These are phyloP conservation scores for Oxytorus armatus DNA, from an alignment of 2,888 invertebrate species.

Conservation along the genomic window DNA sequence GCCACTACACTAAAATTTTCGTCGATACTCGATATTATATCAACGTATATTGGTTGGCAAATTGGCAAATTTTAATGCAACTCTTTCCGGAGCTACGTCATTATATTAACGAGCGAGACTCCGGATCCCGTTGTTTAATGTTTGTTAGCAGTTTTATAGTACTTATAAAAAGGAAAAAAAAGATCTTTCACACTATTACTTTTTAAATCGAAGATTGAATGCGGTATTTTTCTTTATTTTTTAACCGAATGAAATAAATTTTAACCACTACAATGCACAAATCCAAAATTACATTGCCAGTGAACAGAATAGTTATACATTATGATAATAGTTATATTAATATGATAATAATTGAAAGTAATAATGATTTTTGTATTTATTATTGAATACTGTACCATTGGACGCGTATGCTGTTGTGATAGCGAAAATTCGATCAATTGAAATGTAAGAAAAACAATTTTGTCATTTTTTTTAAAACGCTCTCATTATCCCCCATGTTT, in stretches of 20 bases:
- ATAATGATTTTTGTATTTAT: conserved; percentile 66
- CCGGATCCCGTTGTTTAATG: conserved; percentile 75
- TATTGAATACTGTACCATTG: conserved; percentile 63
- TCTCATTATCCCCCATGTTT: conserved; percentile 48
- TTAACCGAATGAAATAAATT: conserved; percentile 32
- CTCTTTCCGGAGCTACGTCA: conserved; percentile 72
- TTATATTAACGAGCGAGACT: conserved; percentile 76
- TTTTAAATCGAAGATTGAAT: conserved; percentile 49
- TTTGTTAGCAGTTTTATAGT: conserved; percentile 77
- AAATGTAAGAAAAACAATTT: conserved; percentile 49
- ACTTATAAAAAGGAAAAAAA: conserved; percentile 64
- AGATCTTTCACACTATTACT: conserved; percentile 7
- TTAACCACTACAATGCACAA: conserved; percentile 42
- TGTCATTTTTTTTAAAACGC: conserved; percentile 54
- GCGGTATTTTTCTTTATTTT: conserved; percentile 39
- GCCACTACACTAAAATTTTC: conserved; percentile 38
- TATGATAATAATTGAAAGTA: conserved; percentile 65
- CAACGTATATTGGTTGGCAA: conserved; percentile 58
- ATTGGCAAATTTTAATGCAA: conserved; percentile 62
- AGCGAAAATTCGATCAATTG: conserved; percentile 58
- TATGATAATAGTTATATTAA: conserved; percentile 72
- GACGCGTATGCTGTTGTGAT: conserved; percentile 68
- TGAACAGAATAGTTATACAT: conserved; percentile 71
- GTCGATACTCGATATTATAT: conserved; percentile 57
- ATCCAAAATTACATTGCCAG: conserved; percentile 74